Percentiles rank a stretch among this genome's conserved stretches.
These are phyloP conservation scores for Rousettus leschenaultii DNA, from an alignment of 2,113 vertebrate genomes.

Conservation along the genomic window DNA sequence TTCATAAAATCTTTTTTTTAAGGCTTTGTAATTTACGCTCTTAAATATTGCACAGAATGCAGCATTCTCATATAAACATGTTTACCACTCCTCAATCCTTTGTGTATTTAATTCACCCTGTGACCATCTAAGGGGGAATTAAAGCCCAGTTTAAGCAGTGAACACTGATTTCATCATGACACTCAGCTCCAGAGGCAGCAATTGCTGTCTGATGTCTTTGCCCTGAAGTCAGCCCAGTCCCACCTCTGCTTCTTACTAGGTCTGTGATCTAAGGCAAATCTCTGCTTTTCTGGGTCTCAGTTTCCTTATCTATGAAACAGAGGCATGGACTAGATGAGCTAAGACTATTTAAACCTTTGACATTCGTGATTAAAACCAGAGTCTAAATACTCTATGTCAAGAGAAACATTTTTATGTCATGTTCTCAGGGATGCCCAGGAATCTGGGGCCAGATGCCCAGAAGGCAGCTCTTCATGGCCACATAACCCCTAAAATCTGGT, in stretches of 20 bases:
- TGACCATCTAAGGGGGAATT: not conserved
- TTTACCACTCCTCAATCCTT: not conserved
- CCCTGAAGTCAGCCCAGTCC: not conserved
- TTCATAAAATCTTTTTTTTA: not conserved
- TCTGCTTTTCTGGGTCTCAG: not conserved
- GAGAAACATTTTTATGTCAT: not conserved
- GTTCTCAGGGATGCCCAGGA: not conserved
- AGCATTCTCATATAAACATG: not conserved
- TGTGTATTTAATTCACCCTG: not conserved
- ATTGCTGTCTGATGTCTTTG: not conserved
- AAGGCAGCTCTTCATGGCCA: not conserved
- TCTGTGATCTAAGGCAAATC: not conserved
- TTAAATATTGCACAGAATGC: not conserved
- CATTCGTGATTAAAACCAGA: not conserved
- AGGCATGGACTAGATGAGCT: not conserved
- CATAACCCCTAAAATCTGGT: not conserved
- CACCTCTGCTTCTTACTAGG: not conserved
- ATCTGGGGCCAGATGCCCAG: not conserved
- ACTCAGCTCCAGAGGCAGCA: not conserved
- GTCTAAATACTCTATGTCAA: not conserved
- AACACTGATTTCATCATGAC: not conserved
- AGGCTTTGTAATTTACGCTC: not conserved
- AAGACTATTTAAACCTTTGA: not conserved
- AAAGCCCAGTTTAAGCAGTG: not conserved
- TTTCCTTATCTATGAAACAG: not conserved